A percentile compares a stretch with the other conserved stretches of the same genome.
phyloP scores from a whole-genome alignment of 2,113 vertebrate species.

The Hiodon alosoides region DNA sequence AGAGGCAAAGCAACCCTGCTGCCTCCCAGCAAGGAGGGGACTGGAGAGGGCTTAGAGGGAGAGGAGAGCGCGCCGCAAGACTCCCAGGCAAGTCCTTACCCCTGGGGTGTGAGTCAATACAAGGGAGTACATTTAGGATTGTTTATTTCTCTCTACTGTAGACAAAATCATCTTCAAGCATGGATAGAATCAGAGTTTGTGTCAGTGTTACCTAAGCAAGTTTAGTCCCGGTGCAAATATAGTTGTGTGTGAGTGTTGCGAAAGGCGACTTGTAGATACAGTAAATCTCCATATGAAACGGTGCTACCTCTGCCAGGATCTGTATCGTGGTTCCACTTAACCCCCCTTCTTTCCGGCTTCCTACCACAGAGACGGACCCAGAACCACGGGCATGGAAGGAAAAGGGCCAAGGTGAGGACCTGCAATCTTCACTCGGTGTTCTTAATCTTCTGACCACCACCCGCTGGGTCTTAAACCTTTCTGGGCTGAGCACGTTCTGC shows the following conservation, averaged over 20 bases:
- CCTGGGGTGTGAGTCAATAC: neutral
- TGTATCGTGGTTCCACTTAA: no score
- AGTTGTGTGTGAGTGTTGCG: no score
- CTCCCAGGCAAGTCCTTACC: conserved; percentile 47
- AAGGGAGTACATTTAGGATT: neutral
- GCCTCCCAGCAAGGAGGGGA: conserved; percentile 48
- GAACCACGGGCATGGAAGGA: conserved; percentile 86
- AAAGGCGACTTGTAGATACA: no score
- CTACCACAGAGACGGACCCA: conserved; percentile 75
- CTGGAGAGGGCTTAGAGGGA: conserved; percentile 51
- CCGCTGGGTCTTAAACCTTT: neutral
- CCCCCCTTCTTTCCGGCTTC: neutral
- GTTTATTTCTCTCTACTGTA: neutral
- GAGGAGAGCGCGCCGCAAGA: conserved; percentile 61
- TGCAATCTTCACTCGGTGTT: neutral
- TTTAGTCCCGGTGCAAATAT: no score
- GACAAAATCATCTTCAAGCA: neutral
- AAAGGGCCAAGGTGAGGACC: conserved; percentile 85
- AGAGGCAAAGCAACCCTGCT: conserved; percentile 57
- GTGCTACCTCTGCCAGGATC: no score
- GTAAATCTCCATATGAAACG: no score
- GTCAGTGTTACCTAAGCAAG: no score
- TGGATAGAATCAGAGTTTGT: no score
- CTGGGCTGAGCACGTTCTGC: neutral
- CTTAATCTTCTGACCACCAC: neutral